Evolutionary conservation across 2,113 vertebrate species (phyloP), one percentile per base, ranked within the genome.

Genomic region (Crotalus viridis): DNA sequence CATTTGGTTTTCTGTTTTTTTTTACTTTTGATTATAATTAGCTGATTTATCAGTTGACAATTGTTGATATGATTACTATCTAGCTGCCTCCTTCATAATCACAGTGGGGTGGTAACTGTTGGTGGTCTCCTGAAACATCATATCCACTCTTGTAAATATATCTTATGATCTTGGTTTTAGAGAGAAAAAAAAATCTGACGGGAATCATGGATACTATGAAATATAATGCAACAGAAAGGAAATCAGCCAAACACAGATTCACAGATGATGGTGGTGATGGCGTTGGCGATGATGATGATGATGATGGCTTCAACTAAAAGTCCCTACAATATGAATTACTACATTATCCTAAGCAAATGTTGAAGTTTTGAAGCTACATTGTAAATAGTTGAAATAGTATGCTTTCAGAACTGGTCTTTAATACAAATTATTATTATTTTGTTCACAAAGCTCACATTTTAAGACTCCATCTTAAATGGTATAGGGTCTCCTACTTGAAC

Each of bases 351-450:
- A 59, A 51, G 91, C 94, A 95, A 94, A 94, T 91, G 92, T 94
- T 85, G 94, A 92, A 85, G 94, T 94, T 96, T 95, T 96, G 95
- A 95, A 96, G 91, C 94, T 94, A 48, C 56, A 91, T 95, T 94
- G 64, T 94, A 96, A 97, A 96, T 88, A 95, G 94, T 92, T 96
- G 96, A 96, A 96, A 94, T 95, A 96, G 95, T 96, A 95, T 92
- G 96, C 95, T 96, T 93, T 92, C 92, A 96, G 95, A 90, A 92
- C 85, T 88, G 94, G 94, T 94, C 94, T 96, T 94, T 95, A 93
- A 90, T 94, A 87, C 94, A 97, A 96, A 96, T 96, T 94, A 96
- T 97, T 96, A 95, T 94, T 93, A 93, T 95, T 93, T 95, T 95
- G 95, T 96, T 96, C 95, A 94, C 94, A 93, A 93, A 94, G 91